These are phyloP conservation scores for Ceyx melanurus DNA, from an alignment of 2,113 vertebrate species.

Conservation along the genomic window DNA sequence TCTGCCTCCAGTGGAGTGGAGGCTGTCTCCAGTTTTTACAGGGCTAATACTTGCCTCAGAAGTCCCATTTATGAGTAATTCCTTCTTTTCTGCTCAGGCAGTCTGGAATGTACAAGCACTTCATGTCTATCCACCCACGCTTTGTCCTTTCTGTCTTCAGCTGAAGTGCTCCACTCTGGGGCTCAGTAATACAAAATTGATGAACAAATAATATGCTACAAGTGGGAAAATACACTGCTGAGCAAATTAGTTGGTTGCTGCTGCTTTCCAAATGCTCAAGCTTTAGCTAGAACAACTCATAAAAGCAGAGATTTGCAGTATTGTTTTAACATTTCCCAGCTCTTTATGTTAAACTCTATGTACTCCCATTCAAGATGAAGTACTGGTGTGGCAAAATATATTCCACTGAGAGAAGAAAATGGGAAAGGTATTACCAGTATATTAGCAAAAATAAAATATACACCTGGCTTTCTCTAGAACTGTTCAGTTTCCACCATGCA, in stretches of 20 bases:
- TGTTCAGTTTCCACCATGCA: not conserved
- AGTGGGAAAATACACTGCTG: constrained; percentile 9
- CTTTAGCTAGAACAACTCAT: not conserved
- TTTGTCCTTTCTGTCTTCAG: constrained; percentile 11
- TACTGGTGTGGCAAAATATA: not conserved
- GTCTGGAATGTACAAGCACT: not conserved
- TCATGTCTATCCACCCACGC: constrained; percentile 11
- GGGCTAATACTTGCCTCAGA: not conserved
- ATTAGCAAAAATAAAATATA: not conserved
- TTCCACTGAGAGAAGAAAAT: not conserved
- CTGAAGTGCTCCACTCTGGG: constrained; percentile 10
- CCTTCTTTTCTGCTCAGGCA: not conserved
- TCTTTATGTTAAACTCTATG: not conserved
- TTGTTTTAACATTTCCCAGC: not conserved
- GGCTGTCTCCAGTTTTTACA: not conserved
- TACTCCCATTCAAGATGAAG: not conserved
- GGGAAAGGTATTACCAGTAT: not conserved
- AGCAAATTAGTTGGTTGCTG: not conserved
- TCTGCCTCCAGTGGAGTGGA: not conserved
- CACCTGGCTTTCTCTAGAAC: not conserved
- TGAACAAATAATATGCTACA: constrained; percentile 25
- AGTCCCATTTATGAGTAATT: not conserved
- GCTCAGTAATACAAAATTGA: constrained; percentile 13
- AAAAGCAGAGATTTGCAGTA: not conserved
- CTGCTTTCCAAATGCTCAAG: not conserved